Evolutionary conservation across 1,140 invertebrate genomes (phyloP).

Genomic region (Oedothorax gibbosus): DNA sequence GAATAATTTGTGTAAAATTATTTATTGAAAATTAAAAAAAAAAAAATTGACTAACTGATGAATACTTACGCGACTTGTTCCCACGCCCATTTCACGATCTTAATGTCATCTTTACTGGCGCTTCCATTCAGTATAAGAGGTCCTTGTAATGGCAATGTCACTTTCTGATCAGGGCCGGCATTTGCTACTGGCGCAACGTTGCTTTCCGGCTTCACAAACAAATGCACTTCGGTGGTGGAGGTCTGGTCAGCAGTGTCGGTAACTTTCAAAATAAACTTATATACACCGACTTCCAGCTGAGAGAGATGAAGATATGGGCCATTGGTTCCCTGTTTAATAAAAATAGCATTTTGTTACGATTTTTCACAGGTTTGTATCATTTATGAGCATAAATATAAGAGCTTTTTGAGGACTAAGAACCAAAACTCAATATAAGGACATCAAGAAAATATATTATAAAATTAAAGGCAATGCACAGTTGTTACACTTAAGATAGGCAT

Average conservation of each 20-base stretch:
- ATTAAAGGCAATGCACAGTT: too few species aligned
- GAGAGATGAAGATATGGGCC: slow-evolving; percentile 88
- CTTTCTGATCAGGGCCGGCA: slow-evolving; percentile 72
- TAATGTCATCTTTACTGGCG: slow-evolving; percentile 85
- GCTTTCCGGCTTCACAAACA: slow-evolving; percentile 91
- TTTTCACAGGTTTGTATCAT: not conserved
- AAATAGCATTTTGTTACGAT: not conserved
- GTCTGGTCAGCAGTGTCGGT: slow-evolving; percentile 89
- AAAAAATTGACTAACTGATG: not conserved
- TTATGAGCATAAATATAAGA: not conserved
- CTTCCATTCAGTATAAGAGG: slow-evolving; percentile 83
- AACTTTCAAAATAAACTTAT: slow-evolving; percentile 92
- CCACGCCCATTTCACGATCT: slow-evolving; percentile 86
- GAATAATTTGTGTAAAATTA: too few species aligned
- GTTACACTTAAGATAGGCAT: too few species aligned
- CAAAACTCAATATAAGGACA: too few species aligned
- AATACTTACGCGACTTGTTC: slow-evolving; percentile 76
- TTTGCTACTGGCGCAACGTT: slow-evolving; percentile 79
- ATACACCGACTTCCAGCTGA: slow-evolving; percentile 92
- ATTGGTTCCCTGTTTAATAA: slow-evolving; percentile 72
- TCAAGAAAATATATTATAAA: too few species aligned
- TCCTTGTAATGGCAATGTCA: slow-evolving; percentile 81
- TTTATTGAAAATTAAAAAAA: not conserved
- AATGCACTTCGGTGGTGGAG: slow-evolving; percentile 87
- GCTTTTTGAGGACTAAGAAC: not conserved